phyloP scores from a whole-genome alignment of 2,888 invertebrate genomes.

The Drosophila nr. fundita region DNA sequence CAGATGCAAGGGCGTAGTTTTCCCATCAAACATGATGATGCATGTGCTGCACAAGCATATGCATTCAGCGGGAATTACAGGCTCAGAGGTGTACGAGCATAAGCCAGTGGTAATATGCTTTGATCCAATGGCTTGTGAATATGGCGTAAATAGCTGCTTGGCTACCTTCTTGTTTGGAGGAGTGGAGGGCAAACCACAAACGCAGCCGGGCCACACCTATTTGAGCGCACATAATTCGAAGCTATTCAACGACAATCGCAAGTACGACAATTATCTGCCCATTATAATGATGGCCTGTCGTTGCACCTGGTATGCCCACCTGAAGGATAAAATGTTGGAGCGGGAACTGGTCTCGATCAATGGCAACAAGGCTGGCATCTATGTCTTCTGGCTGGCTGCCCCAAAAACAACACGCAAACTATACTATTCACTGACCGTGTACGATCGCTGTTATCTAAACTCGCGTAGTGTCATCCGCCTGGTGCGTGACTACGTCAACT shows the following conservation, averaged over 20 bases:
- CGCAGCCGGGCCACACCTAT: constrained; percentile 25
- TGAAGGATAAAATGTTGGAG: constrained; percentile 41
- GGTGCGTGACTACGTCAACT: constrained; percentile 32
- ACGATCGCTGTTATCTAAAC: constrained; percentile 36
- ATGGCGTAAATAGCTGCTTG: constrained; percentile 24
- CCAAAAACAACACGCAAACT: constrained; percentile 36
- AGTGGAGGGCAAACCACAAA: neutral
- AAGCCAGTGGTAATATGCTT: constrained; percentile 30
- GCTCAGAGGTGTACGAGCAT: constrained; percentile 31
- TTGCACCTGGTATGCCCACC: constrained; percentile 51
- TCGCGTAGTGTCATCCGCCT: constrained; percentile 49
- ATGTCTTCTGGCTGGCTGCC: constrained; percentile 59
- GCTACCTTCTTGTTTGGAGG: constrained; percentile 53
- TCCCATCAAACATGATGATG: constrained; percentile 48
- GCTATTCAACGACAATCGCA: constrained; percentile 21
- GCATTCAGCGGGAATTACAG: neutral
- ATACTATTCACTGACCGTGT: constrained; percentile 53
- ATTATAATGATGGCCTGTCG: constrained; percentile 49
- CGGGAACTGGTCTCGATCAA: constrained; percentile 21
- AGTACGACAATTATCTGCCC: constrained; percentile 39
- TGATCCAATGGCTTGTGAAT: constrained; percentile 20
- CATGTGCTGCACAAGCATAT: constrained; percentile 47
- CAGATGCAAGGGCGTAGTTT: constrained; percentile 40
- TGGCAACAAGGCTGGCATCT: constrained; percentile 33
- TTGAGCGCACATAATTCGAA: constrained; percentile 34